Percentiles rank a stretch among this genome's conserved stretches.
Evolutionary conservation across 2,113 vertebrate genomes (phyloP).

Genomic region (Trochalopteron elliotii): DNA sequence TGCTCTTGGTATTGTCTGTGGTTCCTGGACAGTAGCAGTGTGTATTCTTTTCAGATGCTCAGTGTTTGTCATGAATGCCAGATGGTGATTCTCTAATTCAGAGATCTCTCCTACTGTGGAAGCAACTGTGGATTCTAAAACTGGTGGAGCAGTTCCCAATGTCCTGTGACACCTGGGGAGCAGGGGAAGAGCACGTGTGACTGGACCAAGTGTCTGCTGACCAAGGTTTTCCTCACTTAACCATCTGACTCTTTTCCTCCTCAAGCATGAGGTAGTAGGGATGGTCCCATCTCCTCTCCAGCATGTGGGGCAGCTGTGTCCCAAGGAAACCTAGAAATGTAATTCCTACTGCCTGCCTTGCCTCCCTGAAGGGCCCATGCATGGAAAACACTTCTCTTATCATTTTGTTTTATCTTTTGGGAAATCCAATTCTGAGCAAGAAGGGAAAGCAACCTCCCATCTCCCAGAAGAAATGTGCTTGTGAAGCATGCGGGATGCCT

Average conservation of each 20-base stretch:
- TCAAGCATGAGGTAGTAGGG: not conserved
- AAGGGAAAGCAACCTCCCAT: not conserved
- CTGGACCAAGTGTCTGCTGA: not conserved
- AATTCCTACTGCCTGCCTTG: not conserved
- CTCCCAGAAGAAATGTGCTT: not conserved
- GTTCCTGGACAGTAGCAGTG: conserved; percentile 51
- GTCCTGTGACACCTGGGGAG: not conserved
- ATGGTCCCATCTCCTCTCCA: not conserved
- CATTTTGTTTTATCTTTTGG: not conserved
- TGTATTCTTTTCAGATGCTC: conserved; percentile 21
- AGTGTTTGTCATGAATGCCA: not conserved
- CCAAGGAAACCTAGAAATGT: not conserved
- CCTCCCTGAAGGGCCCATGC: not conserved
- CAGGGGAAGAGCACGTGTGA: not conserved
- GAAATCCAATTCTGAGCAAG: not conserved
- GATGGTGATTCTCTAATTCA: conserved; percentile 23
- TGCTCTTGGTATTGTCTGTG: conserved; percentile 27
- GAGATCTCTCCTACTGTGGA: not conserved
- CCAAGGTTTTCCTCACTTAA: not conserved
- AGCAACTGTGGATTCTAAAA: not conserved
- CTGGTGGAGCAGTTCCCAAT: not conserved
- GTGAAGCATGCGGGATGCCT: not conserved
- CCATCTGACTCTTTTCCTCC: not conserved
- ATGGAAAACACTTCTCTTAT: accelerated
- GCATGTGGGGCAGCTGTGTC: not conserved